phyloP scores from a whole-genome alignment of 2,113 vertebrate genomes.

The Xiphophorus hellerii region DNA sequence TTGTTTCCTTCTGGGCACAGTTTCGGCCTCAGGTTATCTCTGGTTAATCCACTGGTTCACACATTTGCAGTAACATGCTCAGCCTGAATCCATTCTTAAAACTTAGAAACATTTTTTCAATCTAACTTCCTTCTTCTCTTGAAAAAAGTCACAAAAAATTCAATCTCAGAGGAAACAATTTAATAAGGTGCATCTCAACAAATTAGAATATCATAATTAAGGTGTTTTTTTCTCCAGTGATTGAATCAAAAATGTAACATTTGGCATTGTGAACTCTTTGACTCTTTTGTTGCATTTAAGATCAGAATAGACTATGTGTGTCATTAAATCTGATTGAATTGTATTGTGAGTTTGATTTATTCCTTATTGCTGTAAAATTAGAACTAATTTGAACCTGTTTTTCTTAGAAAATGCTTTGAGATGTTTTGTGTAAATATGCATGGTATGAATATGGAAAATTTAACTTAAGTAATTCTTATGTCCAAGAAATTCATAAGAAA shows the following conservation, averaged over 20 bases:
- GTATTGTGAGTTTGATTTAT: background rate
- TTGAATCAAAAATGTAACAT: background rate
- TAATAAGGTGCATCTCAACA: background rate
- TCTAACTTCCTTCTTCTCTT: background rate
- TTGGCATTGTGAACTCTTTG: background rate
- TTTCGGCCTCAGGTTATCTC: slow-evolving; percentile 56
- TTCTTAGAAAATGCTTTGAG: background rate
- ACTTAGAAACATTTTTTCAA: background rate
- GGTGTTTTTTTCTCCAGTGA: background rate
- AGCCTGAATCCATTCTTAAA: background rate
- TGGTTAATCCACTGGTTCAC: slow-evolving; percentile 85
- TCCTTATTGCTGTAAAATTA: too few relatives aligned
- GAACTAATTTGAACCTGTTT: background rate
- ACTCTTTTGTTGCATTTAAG: background rate
- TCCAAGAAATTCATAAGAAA: too few relatives aligned
- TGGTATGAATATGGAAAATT: background rate
- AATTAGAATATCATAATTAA: background rate
- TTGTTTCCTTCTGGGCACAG: slow-evolving; percentile 79
- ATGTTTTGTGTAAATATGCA: background rate
- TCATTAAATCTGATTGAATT: background rate
- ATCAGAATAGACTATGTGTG: background rate
- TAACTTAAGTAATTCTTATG: too few relatives aligned
- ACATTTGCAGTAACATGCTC: background rate
- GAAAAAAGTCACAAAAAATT: background rate
- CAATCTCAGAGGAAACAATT: background rate